Base-by-base conservation (phyloP, 2,113 vertebrate species). In the Dicerorhinus sumatrensis region DNA sequence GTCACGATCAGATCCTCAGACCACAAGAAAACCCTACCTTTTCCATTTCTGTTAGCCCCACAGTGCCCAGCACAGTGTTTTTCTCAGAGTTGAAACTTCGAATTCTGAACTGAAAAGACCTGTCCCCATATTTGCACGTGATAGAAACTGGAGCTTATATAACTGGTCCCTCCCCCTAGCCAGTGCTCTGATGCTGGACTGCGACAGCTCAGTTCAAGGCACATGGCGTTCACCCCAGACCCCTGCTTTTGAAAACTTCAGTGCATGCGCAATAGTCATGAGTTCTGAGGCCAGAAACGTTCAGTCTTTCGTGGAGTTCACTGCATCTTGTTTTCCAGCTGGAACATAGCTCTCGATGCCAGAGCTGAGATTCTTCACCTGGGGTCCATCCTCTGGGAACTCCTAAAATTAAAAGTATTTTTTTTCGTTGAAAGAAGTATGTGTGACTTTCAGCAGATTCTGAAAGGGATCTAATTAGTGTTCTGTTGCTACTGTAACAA, bases 211-310 rank as follows among this genome's bases (percentile, higher is more conserved):
- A 56, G 33, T 2, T 39, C 3, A 4, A 5, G n/a, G 14, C 31
- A 11, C 1, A 0, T 16, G n/a, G 31, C 17, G 25, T 20, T 82
- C 12, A 27, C 6, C 1, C 63, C 27, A 80, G 46, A 51, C 6
- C 14, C 95, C 81, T 80, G 56, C 17, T 79, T 48, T 73, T 1
- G 39, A 6, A 72, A 29, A 62, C 56, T 18, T 1, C 18, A 4
- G 58, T 33, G 5, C 16, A 5, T 6, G 2, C 5, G 11, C 11
- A 42, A n/a, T 13, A 23, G 56, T 17, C 48, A 33, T 0, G 0
- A 39, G 20, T 56, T 42, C 48, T 29, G 13, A 65, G 10, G 56
- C 11, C 58, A 42, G 8, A 8, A 31, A 6, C 2, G 1, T 27
- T 16, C 2, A 8, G 6, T 73, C 48, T 84, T 80, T 31, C n/a